Conservation (phyloP, 35 echinoderm and acorn worm genomes). For the Stichopus chloronotus region DNA sequence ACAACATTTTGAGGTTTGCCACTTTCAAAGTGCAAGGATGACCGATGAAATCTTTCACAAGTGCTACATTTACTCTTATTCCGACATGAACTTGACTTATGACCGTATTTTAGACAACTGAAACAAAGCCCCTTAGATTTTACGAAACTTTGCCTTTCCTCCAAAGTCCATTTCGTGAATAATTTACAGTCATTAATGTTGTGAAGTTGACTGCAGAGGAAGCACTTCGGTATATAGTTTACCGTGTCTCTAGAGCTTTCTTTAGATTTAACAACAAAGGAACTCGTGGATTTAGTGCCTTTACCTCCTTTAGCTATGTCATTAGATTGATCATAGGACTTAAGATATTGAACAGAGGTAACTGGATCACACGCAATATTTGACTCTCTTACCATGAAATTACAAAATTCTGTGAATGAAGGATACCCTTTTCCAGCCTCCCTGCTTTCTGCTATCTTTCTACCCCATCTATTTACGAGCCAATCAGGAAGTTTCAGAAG, state of each 20-base stretch:
- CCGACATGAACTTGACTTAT: conserved; percentile 61
- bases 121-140: conserved; percentile 69
- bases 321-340: neutral
- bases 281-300: neutral
- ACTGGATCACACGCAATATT: conserved; percentile 75
- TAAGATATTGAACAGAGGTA: conserved; percentile 56
- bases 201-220: conserved; percentile 52
- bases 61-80: conserved; percentile 35
- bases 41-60: conserved; percentile 59
- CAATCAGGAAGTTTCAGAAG: conserved; percentile 79
- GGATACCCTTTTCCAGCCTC: conserved; percentile 44
- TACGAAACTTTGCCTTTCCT: conserved; percentile 52
- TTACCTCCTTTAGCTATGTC: neutral
- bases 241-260: neutral
- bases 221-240: conserved; percentile 37
- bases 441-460: conserved; percentile 39
- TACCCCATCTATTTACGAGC: conserved; percentile 69
- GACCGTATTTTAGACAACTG: conserved; percentile 67
- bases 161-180: conserved; percentile 39
- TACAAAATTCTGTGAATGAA: conserved; percentile 58
- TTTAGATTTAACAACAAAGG: neutral
- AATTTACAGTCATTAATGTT: conserved; percentile 42
- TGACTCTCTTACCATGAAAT: conserved; percentile 64
- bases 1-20: neutral
- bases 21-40: conserved; percentile 49